Base-by-base conservation (phyloP, 2,113 vertebrate species). In the Vidua chalybeata region DNA sequence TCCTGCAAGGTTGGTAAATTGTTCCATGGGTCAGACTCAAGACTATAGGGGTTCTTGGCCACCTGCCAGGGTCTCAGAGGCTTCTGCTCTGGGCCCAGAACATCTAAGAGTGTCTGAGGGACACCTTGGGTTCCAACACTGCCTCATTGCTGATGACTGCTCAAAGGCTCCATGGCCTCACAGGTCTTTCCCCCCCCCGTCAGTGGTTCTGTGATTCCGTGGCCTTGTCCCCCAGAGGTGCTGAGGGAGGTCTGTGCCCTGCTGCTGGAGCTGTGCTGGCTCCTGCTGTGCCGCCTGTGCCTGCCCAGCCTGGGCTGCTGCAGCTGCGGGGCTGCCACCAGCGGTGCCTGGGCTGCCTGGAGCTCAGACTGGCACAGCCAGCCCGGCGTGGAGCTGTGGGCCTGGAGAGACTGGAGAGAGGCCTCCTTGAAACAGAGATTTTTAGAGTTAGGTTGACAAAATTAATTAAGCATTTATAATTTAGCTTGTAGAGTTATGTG, bases 251-350 rank as follows among this genome's bases (percentile, higher is more conserved):
- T 96, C n/a, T 84, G 97, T 2, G 90, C 95, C 67, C 98, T 99
- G 80, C 98, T 98, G 0, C 89, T 98, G 96, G 98, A 99, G 98
- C 97, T 99, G 76, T 99, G 98, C 98, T 98, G 98, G 90, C 96
- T 99, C 71, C 98, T 99, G 78, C 89, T 99, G 61, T 98, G 98
- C 55, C 99, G 98, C 84, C 94, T 99, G 41, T 97, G 97, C 61
- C 98, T 99, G 39, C 46, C 98, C 98, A 1, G 99, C 95, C 97
- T 99, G 89, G 98, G 99, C 84, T 98, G 98, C 90, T 99, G 99
- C 97, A 98, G 99, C 96, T 99, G 98, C 97, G 97, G 98, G 37
- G 98, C 98, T 99, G 99, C 98, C 86, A 97, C 0, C 97, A 99
- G 22, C 97, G 98, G 20, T 99, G 98, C 84, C 96, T 99, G 43